Percentiles rank a stretch among this genome's conserved stretches.
Evolutionary conservation across 2,888 invertebrate genomes (phyloP).

Genomic region (Spatulosminthurus flaviceps): DNA sequence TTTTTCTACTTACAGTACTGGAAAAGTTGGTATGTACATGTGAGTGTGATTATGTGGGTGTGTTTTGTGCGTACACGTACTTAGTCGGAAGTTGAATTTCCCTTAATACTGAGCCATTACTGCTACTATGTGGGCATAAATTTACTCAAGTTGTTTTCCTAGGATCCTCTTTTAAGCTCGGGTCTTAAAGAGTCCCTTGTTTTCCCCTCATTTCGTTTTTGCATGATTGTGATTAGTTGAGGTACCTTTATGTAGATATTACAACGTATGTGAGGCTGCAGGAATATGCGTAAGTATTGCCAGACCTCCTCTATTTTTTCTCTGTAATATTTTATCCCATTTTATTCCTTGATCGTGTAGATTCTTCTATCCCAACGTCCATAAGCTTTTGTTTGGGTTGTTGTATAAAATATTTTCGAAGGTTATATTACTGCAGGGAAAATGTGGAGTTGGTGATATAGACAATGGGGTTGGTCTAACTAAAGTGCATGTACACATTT

Average conservation of each 20-base stretch:
- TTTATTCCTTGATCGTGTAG: no score
- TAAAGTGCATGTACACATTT: no score
- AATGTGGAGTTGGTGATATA: no score
- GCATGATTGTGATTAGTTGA: constrained; percentile 39
- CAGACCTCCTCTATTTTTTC: no score
- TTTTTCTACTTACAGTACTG: constrained; percentile 10
- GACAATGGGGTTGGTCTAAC: no score
- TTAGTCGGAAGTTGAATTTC: constrained; percentile 32
- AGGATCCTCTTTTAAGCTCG: constrained; percentile 40
- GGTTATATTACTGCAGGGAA: no score
- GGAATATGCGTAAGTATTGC: no score
- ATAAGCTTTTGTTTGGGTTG: no score
- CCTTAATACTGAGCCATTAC: constrained; percentile 23
- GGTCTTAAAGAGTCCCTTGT: constrained; percentile 45
- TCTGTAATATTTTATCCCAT: no score
- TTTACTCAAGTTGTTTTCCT: constrained; percentile 42
- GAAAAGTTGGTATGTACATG: neutral
- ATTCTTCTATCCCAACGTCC: no score
- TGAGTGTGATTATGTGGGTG: constrained; percentile 9
- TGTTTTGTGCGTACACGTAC: neutral
- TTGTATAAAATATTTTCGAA: no score
- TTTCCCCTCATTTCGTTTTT: constrained; percentile 33
- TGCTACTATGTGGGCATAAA: constrained; percentile 36
- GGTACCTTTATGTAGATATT: constrained; percentile 10
- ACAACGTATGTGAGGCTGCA: no score